Conservation (phyloP, 2,797 vertebrate genomes). For the Sebastes aleutianus region DNA sequence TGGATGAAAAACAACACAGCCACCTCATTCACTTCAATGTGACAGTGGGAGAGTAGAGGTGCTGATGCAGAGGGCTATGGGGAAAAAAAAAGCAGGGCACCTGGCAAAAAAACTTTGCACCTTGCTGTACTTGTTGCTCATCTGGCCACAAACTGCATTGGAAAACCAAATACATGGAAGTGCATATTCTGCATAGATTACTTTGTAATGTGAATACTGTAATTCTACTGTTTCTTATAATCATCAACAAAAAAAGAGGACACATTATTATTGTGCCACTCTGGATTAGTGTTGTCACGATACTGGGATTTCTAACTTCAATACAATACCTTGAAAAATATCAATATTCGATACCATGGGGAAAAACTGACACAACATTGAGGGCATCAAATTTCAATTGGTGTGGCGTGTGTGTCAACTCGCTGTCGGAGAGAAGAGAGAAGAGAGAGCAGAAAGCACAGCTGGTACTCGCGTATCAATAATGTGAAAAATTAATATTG, state of each 20-base stretch:
- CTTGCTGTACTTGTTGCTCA: background rate
- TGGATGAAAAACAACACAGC: background rate
- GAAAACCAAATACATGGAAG: background rate
- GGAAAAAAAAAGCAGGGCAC: background rate
- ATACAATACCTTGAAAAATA: no score
- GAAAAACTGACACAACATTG: no score
- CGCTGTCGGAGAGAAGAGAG: no score
- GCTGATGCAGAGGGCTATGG: background rate
- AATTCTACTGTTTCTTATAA: background rate
- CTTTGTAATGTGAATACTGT: background rate
- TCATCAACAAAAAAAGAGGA: background rate
- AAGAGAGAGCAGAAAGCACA: no score
- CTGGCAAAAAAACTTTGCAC: background rate
- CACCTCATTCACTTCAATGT: background rate
- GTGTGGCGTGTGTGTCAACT: no score
- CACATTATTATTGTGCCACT: background rate
- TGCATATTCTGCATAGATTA: background rate
- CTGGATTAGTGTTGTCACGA: no score
- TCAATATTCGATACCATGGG: no score
- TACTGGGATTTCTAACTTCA: no score
- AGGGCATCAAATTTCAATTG: no score
- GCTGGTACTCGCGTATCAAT: no score
- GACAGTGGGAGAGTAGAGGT: background rate
- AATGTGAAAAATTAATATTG: no score
- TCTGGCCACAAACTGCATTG: background rate